Conservation (phyloP, 2,888 invertebrate genomes). For the Thymelicus lineola region DNA sequence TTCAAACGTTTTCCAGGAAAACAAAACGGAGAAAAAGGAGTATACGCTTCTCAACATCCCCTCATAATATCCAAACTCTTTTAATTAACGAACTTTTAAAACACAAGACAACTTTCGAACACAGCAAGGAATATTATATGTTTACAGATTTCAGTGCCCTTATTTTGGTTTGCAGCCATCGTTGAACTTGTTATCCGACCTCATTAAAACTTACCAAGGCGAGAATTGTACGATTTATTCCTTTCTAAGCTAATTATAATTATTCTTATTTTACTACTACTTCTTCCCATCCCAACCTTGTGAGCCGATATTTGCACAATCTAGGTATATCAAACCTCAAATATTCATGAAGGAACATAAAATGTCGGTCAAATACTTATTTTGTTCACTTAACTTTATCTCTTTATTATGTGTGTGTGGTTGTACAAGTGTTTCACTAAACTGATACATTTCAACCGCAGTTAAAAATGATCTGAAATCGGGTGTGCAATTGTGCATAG, state of each 20-base stretch:
- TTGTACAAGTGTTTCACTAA: too few relatives aligned
- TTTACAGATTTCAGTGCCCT: conserved; percentile 43
- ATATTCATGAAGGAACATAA: too few relatives aligned
- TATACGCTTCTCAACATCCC: not conserved
- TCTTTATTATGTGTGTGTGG: too few relatives aligned
- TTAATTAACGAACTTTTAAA: conserved; percentile 69
- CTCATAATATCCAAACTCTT: conserved; percentile 51
- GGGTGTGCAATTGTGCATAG: too few relatives aligned
- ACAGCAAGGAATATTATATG: conserved; percentile 48
- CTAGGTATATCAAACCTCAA: too few relatives aligned
- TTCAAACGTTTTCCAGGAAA: not conserved
- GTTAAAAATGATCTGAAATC: too few relatives aligned
- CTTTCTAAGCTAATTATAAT: not conserved
- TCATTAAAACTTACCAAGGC: conserved; percentile 1
- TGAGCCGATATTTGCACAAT: too few relatives aligned
- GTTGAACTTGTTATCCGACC: not conserved
- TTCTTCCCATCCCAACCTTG: too few relatives aligned
- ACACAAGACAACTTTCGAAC: conserved; percentile 51
- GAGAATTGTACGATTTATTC: not conserved
- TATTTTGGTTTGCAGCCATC: conserved; percentile 11
- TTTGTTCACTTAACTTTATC: too few relatives aligned
- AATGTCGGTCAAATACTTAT: too few relatives aligned
- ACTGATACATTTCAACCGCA: too few relatives aligned
- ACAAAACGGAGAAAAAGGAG: not conserved
- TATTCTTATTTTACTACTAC: too few relatives aligned